Base-by-base conservation (phyloP, 2,888 invertebrate genomes). In the Lycaena phlaeas region DNA sequence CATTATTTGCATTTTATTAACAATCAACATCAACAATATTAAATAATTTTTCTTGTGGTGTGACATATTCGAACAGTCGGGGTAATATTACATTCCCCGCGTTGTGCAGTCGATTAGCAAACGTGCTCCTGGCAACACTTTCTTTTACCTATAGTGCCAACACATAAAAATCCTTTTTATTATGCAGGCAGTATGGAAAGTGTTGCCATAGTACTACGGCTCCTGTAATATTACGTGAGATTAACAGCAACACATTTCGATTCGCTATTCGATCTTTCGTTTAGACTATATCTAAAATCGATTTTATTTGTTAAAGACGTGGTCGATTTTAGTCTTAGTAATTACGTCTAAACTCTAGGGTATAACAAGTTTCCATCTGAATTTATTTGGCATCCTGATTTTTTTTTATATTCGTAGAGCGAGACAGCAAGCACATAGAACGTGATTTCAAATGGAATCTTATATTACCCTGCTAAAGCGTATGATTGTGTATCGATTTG, bases 21-120 rank as follows among this genome's bases (percentile, higher is more conserved):
- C 90, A 90, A 90, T 89, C 86, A 90, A 90, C 89, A 90, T 90
- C 89, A 90, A 90, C 89, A 90, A 84, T 89, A 88, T 88, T 88
- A 82, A 86, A 86, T 88, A 82, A 84, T 85, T 85, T 79, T 76
- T 81, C 75, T 64, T 65, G 77, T 76, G 79, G 76, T 79, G 79
- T 78, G 75, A 78, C 74, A 75, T 65, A 77, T 70, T 68, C 53
- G 71, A 78, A 78, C 77, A 73, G 72, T 74, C 71, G 64, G 62
- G 61, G 61, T 70, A 71, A 68, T 65, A 66, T 70, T 70, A 71
- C 70, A 71, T 61, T 56, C 49, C 59, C 65, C 59, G 56, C 48
- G 53, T 52, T 54, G 60, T 56, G 64, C 48, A 52, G 49, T 52
- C 50, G 36, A 51, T 53, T 51, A 41, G 51, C 52, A 9, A 17